Evolutionary conservation across 92 coral and sea anemone genomes (phyloP).

Genomic region (Pocillopora meandrina): DNA sequence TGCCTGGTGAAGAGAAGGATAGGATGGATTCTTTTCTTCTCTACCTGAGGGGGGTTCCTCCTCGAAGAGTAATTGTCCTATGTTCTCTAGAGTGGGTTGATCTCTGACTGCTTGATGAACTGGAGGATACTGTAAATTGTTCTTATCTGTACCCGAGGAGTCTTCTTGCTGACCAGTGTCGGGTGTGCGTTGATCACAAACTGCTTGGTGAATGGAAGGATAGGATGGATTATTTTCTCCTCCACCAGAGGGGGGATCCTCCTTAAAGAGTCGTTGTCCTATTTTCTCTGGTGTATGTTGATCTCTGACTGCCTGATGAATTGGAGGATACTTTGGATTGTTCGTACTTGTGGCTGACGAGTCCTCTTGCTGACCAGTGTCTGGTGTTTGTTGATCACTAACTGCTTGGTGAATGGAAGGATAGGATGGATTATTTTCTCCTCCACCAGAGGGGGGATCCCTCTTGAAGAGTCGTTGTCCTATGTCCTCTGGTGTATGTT

Average conservation of each 20-base stretch:
- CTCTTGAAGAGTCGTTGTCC: too few species aligned
- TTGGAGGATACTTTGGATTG: conserved; percentile 23
- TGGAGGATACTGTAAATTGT: conserved; percentile 2
- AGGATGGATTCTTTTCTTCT: too few species aligned
- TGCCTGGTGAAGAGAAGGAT: too few species aligned
- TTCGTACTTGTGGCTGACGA: too few species aligned
- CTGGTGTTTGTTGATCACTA: not conserved
- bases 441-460: too few species aligned
- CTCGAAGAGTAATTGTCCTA: too few species aligned
- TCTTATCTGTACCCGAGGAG: not conserved
- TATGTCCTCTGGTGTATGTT: too few species aligned
- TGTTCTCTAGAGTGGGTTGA: too few species aligned
- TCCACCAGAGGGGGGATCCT: not conserved
- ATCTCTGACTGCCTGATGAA: conserved; percentile 19
- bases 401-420: too few species aligned
- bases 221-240: not conserved
- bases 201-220: conserved; percentile 12
- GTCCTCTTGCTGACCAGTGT: not conserved
- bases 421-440: too few species aligned
- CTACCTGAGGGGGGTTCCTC: too few species aligned
- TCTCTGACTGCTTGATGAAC: conserved; percentile 1
- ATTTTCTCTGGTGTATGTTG: not conserved
- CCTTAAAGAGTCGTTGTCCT: not conserved
- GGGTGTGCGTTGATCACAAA: not conserved
- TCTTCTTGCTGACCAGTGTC: not conserved